phyloP scores from a whole-genome alignment of 2,797 vertebrate genomes.

The Synanceia verrucosa region DNA sequence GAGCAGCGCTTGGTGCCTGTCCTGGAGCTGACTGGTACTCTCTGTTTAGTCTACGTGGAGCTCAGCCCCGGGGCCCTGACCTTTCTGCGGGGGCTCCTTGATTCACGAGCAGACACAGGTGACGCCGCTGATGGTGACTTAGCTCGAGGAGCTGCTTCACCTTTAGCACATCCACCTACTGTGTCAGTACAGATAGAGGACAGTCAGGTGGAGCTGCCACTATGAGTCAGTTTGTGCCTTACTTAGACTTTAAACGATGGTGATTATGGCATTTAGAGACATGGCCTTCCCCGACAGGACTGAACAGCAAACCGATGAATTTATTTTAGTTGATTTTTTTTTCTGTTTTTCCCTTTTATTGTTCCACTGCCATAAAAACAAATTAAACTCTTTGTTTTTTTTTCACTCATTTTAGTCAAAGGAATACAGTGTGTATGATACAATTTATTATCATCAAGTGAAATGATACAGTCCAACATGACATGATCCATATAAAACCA shows the following conservation, averaged over 20 bases:
- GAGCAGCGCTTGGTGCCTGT: background rate
- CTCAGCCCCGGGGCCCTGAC: slow-evolving; percentile 35
- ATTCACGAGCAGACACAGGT: slow-evolving; percentile 36
- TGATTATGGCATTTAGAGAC: background rate
- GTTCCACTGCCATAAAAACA: background rate
- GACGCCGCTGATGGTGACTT: slow-evolving; percentile 16
- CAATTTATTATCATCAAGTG: slow-evolving; percentile 54
- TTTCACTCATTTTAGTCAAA: slow-evolving; percentile 57
- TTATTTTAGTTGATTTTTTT: background rate
- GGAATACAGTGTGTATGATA: slow-evolving; percentile 57
- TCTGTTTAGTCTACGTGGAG: background rate
- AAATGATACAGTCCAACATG: slow-evolving; percentile 51
- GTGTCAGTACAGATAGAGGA: slow-evolving; percentile 22
- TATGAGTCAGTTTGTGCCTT: slow-evolving; percentile 1
- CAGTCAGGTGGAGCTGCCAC: slow-evolving; percentile 23
- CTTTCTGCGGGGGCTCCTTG: slow-evolving; percentile 47
- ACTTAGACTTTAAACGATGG: background rate
- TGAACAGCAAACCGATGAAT: background rate
- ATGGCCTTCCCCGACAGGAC: background rate
- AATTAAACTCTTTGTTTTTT: background rate
- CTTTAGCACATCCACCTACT: slow-evolving; percentile 47
- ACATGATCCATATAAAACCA: slow-evolving; percentile 69
- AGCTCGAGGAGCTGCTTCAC: slow-evolving; percentile 66
- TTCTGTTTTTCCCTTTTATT: background rate
- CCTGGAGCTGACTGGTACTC: slow-evolving; percentile 46